A percentile compares a stretch with the other conserved stretches of the same genome.
Evolutionary conservation across 1,140 invertebrate genomes (phyloP).

Genomic region (Drosophila erecta): DNA sequence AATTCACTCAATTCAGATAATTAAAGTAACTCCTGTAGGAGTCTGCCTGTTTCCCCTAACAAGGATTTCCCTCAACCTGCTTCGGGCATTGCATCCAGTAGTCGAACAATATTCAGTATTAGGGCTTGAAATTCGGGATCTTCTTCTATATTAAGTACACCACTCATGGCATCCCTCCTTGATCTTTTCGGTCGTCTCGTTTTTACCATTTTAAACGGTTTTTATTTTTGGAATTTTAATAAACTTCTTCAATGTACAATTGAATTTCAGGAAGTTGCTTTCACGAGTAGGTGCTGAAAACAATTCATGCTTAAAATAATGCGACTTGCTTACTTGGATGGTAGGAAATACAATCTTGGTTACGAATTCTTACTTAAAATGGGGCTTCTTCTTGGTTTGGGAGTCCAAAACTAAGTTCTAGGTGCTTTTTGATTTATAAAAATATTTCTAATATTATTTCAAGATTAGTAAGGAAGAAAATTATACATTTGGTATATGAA

Average conservation of each 20-base stretch:
- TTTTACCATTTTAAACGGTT: neutral
- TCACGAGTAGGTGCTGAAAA: neutral
- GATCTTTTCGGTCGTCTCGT: neutral
- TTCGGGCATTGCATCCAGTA: slow-evolving; percentile 12
- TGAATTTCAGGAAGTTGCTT: neutral
- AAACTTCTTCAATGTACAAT: neutral
- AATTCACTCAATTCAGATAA: no score
- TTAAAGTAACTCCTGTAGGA: neutral
- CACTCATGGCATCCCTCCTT: neutral
- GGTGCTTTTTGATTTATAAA: no score
- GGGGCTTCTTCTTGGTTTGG: no score
- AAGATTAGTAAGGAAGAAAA: no score
- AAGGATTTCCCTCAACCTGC: neutral
- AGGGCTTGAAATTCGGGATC: slow-evolving; percentile 10
- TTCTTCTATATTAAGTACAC: neutral
- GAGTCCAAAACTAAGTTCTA: no score
- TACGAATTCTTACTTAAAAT: no score
- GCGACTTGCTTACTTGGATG: neutral
- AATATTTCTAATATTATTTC: no score
- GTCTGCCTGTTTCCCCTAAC: no score
- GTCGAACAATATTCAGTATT: slow-evolving; percentile 4
- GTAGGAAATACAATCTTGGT: no score
- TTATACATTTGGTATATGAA: no score
- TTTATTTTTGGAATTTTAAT: neutral
- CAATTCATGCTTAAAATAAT: neutral